Conservation (phyloP, 2,888 invertebrate species). For the Lasioglossum leucozonium region DNA sequence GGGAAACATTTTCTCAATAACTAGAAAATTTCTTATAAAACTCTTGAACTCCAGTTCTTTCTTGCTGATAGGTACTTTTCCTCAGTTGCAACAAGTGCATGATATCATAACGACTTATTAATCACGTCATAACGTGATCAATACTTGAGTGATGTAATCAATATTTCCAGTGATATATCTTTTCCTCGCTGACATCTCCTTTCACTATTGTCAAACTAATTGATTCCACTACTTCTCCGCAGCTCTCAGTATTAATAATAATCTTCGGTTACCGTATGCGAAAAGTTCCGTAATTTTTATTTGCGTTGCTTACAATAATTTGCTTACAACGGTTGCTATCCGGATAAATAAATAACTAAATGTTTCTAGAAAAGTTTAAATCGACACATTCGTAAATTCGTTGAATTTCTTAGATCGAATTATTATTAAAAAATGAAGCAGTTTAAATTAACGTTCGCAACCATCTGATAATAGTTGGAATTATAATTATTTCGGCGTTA, state of each 20-base stretch:
- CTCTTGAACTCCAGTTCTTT: neutral
- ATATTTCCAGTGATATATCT: slow-evolving; percentile 1
- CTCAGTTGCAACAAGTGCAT: neutral
- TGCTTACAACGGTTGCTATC: too few relatives aligned
- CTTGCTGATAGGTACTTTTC: neutral
- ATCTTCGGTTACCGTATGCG: neutral
- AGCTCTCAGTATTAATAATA: neutral
- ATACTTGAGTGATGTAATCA: neutral
- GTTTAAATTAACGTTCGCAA: neutral
- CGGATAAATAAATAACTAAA: too few relatives aligned
- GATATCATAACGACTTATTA: neutral
- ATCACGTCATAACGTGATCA: neutral
- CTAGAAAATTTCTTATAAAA: neutral
- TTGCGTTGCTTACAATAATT: neutral
- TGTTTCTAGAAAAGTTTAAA: neutral
- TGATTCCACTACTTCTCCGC: neutral
- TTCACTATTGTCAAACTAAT: neutral
- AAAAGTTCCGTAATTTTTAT: neutral
- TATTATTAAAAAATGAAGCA: neutral
- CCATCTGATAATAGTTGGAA: neutral
- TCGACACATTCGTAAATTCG: neutral
- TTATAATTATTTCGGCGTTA: neutral
- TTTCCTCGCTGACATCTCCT: neutral
- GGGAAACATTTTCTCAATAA: neutral
- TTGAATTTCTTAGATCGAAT: neutral